A percentile compares a stretch with the other conserved stretches of the same genome.
Evolutionary conservation across 92 coral and sea anemone species (phyloP).

Genomic region (Bergia sp.): DNA sequence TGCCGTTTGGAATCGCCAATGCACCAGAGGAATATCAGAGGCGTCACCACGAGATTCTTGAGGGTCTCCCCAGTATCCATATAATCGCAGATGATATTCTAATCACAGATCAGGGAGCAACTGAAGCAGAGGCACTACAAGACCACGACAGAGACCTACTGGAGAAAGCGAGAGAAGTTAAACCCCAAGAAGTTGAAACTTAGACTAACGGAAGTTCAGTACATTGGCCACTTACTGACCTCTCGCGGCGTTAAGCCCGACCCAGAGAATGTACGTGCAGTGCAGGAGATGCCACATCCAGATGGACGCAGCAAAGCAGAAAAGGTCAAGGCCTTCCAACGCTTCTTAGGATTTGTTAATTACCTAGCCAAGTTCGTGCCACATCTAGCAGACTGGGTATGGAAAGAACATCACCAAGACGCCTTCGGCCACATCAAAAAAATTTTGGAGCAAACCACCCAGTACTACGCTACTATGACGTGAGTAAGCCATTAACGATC

Average conservation of each 20-base stretch:
- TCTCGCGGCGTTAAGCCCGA: neutral
- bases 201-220: neutral
- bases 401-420: slow-evolving; percentile 32
- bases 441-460: slow-evolving; percentile 14
- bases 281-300: slow-evolving; percentile 29
- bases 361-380: slow-evolving; percentile 52
- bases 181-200: slow-evolving; percentile 17
- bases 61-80: slow-evolving; percentile 60
- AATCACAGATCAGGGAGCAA: slow-evolving; percentile 61
- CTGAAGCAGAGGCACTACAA: slow-evolving; percentile 52
- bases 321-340: slow-evolving; percentile 49
- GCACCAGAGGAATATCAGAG: slow-evolving; percentile 76
- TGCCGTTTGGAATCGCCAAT: slow-evolving; percentile 68
- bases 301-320: slow-evolving; percentile 30
- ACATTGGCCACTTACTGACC: neutral
- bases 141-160: slow-evolving; percentile 60
- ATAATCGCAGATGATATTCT: slow-evolving; percentile 75
- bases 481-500: slow-evolving; percentile 25
- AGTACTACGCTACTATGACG: slow-evolving; percentile 27
- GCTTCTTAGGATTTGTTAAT: slow-evolving; percentile 54
- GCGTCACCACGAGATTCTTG: slow-evolving; percentile 54
- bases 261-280: slow-evolving; percentile 28
- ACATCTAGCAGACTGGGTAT: slow-evolving; percentile 37
- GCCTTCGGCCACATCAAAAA: slow-evolving; percentile 18
- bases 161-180: slow-evolving; percentile 47